A percentile compares a stretch with the other conserved stretches of the same genome.
Evolutionary conservation across 1,140 invertebrate species (phyloP).

Genomic region (Archegozetes longisetosus): DNA sequence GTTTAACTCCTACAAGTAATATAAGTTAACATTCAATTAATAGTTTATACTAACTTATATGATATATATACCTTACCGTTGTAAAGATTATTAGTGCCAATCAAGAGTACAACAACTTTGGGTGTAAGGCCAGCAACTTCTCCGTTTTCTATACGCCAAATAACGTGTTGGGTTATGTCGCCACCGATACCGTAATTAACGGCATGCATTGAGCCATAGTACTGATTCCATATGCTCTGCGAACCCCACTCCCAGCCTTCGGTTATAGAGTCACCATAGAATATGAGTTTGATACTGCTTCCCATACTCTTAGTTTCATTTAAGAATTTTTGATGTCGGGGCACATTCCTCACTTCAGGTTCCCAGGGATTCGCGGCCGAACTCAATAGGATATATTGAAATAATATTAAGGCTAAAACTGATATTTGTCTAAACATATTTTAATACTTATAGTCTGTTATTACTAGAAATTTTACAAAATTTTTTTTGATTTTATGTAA

Average conservation of each 20-base stretch:
- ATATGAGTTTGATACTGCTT: neutral
- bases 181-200: neutral
- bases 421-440: no score
- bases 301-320: neutral
- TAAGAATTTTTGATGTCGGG: neutral
- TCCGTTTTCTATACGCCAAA: constrained; percentile 1
- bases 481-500: no score
- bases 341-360: neutral
- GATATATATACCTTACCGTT: no score
- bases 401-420: no score
- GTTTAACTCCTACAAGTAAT: no score
- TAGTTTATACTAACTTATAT: no score
- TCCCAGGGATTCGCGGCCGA: no score
- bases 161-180: constrained; percentile 1
- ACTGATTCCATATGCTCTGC: neutral
- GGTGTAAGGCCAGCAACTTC: neutral
- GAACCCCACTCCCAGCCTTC: neutral
- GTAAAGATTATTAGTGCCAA: no score
- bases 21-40: no score
- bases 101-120: neutral
- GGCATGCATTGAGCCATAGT: neutral
- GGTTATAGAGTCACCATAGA: neutral
- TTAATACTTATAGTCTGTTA: no score
- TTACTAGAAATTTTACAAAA: no score
- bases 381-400: no score